These are phyloP conservation scores for Mizuhopecten yessoensis DNA, from an alignment of 1,140 invertebrate genomes.

Conservation along the genomic window DNA sequence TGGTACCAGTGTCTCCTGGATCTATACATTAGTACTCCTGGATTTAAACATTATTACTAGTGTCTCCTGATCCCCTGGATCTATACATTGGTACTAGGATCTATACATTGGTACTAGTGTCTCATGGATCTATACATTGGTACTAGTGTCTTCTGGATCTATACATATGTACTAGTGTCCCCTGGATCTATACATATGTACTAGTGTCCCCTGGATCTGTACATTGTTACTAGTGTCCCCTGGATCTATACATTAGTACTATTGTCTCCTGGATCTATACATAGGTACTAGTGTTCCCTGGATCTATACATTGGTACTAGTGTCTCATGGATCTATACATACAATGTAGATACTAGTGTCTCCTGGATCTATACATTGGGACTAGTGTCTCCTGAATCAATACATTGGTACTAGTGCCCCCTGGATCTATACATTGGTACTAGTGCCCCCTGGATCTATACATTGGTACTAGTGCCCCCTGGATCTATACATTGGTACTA, in stretches of 20 bases:
- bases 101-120: neutral
- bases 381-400: neutral
- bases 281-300: no score
- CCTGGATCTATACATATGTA: neutral
- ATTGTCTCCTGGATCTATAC: neutral
- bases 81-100: neutral
- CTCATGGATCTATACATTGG: neutral
- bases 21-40: no score
- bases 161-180: neutral
- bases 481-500: neutral
- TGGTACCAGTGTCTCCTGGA: neutral
- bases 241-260: neutral
- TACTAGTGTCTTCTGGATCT: neutral
- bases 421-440: neutral
- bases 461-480: neutral
- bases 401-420: neutral
- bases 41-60: no score
- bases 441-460: neutral
- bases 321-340: neutral
- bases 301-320: neutral
- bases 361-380: no score
- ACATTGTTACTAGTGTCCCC: neutral
- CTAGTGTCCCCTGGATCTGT: neutral
- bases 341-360: neutral
- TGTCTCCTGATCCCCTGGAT: neutral